Conservation (phyloP, 2,113 vertebrate species). For the Mandrillus leucophaeus region DNA sequence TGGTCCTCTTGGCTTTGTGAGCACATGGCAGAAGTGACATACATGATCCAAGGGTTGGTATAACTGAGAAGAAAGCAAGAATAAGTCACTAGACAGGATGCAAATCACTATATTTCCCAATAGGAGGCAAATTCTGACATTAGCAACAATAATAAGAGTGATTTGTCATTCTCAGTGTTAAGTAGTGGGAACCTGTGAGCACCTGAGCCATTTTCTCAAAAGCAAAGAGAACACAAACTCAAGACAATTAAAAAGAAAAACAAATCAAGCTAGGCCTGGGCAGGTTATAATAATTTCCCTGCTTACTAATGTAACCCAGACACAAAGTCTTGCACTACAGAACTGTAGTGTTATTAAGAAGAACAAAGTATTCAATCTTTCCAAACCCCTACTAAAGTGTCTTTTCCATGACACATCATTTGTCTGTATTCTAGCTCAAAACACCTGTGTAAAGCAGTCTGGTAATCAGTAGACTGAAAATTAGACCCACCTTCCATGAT, state of each 20-base stretch:
- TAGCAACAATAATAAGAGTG: slow-evolving; percentile 36
- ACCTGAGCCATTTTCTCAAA: neutral
- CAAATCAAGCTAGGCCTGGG: neutral
- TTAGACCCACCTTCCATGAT: slow-evolving; percentile 19
- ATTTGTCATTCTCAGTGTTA: neutral
- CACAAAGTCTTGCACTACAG: neutral
- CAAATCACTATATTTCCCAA: slow-evolving; percentile 62
- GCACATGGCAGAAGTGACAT: slow-evolving; percentile 38
- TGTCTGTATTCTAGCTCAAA: slow-evolving; percentile 28
- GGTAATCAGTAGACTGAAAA: slow-evolving; percentile 32
- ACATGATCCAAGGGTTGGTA: neutral
- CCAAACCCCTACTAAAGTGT: neutral
- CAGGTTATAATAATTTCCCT: neutral
- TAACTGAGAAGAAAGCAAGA: slow-evolving; percentile 47
- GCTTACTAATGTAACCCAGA: neutral
- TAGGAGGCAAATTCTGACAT: neutral
- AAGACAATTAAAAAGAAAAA: neutral
- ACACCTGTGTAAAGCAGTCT: neutral
- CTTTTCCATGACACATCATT: neutral
- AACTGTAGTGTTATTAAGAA: neutral
- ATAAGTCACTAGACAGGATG: slow-evolving; percentile 50
- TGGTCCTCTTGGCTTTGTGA: slow-evolving; percentile 26
- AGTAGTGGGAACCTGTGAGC: slow-evolving; percentile 58
- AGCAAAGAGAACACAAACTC: neutral
- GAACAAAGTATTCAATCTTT: neutral